Percentiles rank a stretch among this genome's conserved stretches.
These are phyloP conservation scores for Esox niger DNA, from an alignment of 2,113 vertebrate species.

Conservation along the genomic window DNA sequence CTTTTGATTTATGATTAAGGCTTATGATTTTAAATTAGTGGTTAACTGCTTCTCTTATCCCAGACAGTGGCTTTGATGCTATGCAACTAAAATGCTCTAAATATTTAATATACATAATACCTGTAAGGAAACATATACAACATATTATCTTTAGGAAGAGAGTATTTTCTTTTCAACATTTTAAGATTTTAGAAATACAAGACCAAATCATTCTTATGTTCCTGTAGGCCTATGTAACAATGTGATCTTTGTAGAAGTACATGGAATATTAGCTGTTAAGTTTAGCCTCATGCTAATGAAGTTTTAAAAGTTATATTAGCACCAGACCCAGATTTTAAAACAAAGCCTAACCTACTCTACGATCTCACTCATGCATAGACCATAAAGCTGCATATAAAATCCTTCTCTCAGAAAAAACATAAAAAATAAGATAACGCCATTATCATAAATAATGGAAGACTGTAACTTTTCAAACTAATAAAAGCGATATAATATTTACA, in stretches of 20 bases:
- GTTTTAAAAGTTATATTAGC: background rate
- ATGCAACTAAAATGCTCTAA: no score
- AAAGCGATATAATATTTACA: slow-evolving; percentile 44
- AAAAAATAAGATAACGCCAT: slow-evolving; percentile 47
- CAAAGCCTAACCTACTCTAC: slow-evolving; percentile 43
- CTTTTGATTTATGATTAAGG: no score
- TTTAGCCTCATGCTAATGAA: background rate
- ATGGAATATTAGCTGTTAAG: background rate
- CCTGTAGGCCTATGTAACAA: background rate
- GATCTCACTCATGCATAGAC: slow-evolving; percentile 52
- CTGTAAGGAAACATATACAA: no score
- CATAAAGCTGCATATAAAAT: slow-evolving; percentile 50
- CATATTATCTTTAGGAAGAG: background rate
- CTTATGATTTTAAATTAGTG: no score
- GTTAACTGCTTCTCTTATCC: no score
- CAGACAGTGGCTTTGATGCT: no score
- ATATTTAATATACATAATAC: no score
- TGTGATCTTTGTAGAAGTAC: background rate
- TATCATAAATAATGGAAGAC: slow-evolving; percentile 55
- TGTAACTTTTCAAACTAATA: slow-evolving; percentile 47
- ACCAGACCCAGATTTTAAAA: background rate
- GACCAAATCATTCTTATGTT: background rate
- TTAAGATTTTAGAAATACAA: background rate
- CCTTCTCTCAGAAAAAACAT: slow-evolving; percentile 11
- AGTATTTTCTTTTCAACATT: background rate